These are phyloP conservation scores for Urocynchramus pylzowi DNA, from an alignment of 2,113 vertebrate genomes.

Conservation along the genomic window DNA sequence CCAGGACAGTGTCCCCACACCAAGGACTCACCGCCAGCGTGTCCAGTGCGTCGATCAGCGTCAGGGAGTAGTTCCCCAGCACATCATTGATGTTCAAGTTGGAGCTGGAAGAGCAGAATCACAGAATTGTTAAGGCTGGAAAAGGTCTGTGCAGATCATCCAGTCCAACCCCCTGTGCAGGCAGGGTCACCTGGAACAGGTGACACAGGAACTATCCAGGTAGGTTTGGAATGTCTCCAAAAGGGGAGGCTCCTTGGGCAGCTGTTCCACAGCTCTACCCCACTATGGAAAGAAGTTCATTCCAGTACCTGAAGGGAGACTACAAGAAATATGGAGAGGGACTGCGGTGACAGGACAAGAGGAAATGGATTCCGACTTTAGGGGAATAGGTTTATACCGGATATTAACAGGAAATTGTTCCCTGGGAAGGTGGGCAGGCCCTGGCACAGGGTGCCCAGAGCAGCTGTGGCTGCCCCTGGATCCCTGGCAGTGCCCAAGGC, in stretches of 20 bases:
- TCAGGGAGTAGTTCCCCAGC: conserved; percentile 95
- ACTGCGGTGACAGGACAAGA: background rate
- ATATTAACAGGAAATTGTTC: background rate
- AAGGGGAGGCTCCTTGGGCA: background rate
- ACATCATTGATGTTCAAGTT: conserved; percentile 99
- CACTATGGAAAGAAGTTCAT: background rate
- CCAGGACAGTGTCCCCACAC: background rate
- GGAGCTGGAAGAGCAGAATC: conserved; percentile 77
- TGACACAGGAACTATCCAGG: background rate
- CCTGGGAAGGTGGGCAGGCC: accelerated
- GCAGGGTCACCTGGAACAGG: background rate
- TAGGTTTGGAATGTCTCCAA: background rate
- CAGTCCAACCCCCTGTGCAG: background rate
- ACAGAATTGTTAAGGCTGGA: background rate
- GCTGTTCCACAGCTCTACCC: background rate
- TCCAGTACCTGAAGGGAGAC: background rate
- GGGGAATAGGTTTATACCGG: accelerated
- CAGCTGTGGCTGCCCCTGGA: background rate
- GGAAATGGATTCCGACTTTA: background rate
- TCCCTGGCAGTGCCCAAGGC: background rate
- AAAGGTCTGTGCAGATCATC: background rate
- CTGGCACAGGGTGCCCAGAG: background rate
- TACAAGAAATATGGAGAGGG: background rate
- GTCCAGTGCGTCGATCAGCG: conserved; percentile 92
- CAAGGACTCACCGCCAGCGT: conserved; percentile 86